Percentiles rank a stretch among this genome's conserved stretches.
phyloP scores from a whole-genome alignment of 2,888 invertebrate species.

The Drosophila infuscata region DNA sequence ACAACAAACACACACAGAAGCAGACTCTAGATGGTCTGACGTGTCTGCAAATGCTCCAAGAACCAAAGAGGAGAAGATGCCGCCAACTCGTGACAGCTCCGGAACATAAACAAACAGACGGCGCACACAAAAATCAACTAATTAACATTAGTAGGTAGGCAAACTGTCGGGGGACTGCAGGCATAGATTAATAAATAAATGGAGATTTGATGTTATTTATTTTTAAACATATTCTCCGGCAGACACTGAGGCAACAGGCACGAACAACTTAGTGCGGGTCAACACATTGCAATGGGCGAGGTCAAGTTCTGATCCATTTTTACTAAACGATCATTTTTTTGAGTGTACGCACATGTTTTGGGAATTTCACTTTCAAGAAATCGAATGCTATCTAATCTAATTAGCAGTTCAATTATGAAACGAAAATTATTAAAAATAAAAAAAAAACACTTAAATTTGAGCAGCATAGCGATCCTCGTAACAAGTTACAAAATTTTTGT shows the following conservation, averaged over 20 bases:
- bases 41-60: constrained; percentile 50
- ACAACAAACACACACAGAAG: constrained; percentile 21
- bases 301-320: constrained; percentile 77
- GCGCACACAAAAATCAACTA: constrained; percentile 55
- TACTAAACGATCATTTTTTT: constrained; percentile 25
- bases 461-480: not conserved
- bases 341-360: constrained; percentile 27
- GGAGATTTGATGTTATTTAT: constrained; percentile 76
- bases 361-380: constrained; percentile 17
- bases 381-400: constrained; percentile 8
- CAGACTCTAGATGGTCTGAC: constrained; percentile 17
- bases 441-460: not conserved
- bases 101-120: constrained; percentile 71
- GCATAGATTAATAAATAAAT: constrained; percentile 71
- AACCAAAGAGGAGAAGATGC: constrained; percentile 37
- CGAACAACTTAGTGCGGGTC: constrained; percentile 64
- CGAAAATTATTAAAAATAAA: not conserved
- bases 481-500: not conserved
- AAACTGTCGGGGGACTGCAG: constrained; percentile 25
- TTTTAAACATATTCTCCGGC: constrained; percentile 67
- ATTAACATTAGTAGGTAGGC: constrained; percentile 70
- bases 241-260: constrained; percentile 52
- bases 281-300: constrained; percentile 68
- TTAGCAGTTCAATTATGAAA: constrained; percentile 7
- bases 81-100: constrained; percentile 65